Conservation (phyloP, 2,888 invertebrate genomes). For the Marronus borbonicus region DNA sequence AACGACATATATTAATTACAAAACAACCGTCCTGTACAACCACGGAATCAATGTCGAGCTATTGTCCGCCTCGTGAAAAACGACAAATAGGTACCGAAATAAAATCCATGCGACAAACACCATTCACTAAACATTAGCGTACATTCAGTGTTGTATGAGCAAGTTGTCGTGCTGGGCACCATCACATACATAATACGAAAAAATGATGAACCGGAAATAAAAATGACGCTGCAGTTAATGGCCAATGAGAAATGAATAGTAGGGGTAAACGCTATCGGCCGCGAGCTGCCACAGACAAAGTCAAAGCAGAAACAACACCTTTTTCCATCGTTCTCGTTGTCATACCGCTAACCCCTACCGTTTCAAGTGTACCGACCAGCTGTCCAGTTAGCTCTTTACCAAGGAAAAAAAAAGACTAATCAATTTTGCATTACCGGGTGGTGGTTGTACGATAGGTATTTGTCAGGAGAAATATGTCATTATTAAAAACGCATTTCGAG, state of each 20-base stretch:
- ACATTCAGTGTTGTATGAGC: not conserved
- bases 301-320: constrained; percentile 12
- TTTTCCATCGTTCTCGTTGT: not conserved
- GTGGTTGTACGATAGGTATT: constrained; percentile 31
- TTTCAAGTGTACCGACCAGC: constrained; percentile 20
- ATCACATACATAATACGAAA: constrained; percentile 16
- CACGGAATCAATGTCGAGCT: constrained; percentile 33
- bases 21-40: constrained; percentile 30
- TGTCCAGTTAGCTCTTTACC: constrained; percentile 40
- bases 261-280: constrained; percentile 1
- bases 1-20: constrained; percentile 38
- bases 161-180: constrained; percentile 7
- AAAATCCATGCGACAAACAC: constrained; percentile 9
- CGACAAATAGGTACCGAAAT: constrained; percentile 23
- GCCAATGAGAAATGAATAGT: not conserved
- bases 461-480: constrained; percentile 52
- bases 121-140: constrained; percentile 18
- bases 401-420: constrained; percentile 35
- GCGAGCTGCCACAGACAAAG: constrained; percentile 2
- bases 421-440: constrained; percentile 44
- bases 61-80: constrained; percentile 39
- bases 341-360: constrained; percentile 15
- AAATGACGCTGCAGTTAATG: constrained; percentile 20
- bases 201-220: constrained; percentile 41
- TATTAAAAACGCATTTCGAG: constrained; percentile 56